A percentile compares a stretch with the other conserved stretches of the same genome.
These are phyloP conservation scores for Cydia splendana DNA, from an alignment of 1,140 invertebrate genomes.

Conservation along the genomic window DNA sequence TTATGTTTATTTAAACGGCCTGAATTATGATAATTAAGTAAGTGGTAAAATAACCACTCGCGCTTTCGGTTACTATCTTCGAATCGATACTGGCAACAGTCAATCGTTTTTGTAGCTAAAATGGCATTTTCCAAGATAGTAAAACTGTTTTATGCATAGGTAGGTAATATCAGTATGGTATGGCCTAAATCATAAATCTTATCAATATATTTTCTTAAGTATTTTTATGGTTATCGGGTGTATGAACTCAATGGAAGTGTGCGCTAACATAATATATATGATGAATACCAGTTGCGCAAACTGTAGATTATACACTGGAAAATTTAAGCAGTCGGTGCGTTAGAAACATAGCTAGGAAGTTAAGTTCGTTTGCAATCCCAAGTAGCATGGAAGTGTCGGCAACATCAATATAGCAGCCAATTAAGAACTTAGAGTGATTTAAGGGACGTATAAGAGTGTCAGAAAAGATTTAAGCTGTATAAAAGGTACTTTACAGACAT, in stretches of 20 bases:
- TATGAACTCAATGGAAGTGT: background rate
- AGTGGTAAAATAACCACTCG: background rate
- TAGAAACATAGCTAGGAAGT: background rate
- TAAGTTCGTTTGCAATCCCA: too few species aligned
- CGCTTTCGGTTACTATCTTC: background rate
- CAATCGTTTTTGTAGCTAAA: background rate
- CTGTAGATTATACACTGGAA: background rate
- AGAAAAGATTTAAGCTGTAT: too few species aligned
- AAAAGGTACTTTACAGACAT: too few species aligned
- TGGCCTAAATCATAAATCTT: background rate
- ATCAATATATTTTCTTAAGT: conserved; percentile 11
- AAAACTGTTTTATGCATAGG: background rate
- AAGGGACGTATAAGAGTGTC: too few species aligned
- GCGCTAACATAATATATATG: background rate
- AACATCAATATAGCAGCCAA: too few species aligned
- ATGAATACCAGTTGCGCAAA: background rate
- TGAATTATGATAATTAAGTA: too few species aligned
- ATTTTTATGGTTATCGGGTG: conserved; percentile 9
- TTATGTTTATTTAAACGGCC: too few species aligned
- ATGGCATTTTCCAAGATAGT: background rate
- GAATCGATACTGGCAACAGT: too few species aligned
- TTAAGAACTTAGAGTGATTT: too few species aligned
- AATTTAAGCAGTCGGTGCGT: background rate
- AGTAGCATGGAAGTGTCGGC: too few species aligned
- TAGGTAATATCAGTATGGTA: background rate